A percentile compares a stretch with the other conserved stretches of the same genome.
These are phyloP conservation scores for Catostomus latipinnis DNA, from an alignment of 2,797 vertebrate species.

Conservation along the genomic window DNA sequence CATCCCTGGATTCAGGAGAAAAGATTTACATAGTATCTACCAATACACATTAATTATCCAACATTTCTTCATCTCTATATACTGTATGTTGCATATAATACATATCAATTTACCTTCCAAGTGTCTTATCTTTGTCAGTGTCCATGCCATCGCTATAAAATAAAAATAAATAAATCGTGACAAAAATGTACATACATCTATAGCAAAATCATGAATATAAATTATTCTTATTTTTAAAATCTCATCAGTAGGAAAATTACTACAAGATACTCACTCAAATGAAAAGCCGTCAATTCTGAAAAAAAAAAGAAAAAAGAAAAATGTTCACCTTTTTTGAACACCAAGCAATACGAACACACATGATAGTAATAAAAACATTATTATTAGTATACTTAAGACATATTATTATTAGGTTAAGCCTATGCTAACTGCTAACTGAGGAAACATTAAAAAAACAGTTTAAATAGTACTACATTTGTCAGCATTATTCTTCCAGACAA, in stretches of 20 bases:
- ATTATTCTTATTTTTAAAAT: background rate
- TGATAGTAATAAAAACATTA: too few species aligned
- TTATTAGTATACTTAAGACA: too few species aligned
- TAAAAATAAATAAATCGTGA: background rate
- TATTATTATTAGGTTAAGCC: too few species aligned
- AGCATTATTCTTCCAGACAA: too few species aligned
- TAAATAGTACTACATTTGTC: too few species aligned
- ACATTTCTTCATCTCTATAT: background rate
- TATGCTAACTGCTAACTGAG: too few species aligned
- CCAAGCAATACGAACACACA: background rate
- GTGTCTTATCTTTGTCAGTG: constrained; percentile 93
- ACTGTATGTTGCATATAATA: background rate
- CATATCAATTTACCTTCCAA: constrained; percentile 85
- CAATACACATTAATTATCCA: background rate
- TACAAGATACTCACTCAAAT: constrained; percentile 87
- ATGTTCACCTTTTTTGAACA: background rate
- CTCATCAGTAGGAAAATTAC: background rate
- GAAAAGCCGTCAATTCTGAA: constrained; percentile 94
- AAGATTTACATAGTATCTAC: background rate
- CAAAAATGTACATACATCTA: too few species aligned
- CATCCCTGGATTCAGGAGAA: constrained; percentile 75
- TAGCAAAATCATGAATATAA: background rate
- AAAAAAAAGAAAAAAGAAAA: constrained; percentile 59
- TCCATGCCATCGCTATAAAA: constrained; percentile 91
- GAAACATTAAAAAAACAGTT: too few species aligned